Evolutionary conservation across 1,140 invertebrate species (phyloP), one percentile per base, ranked within the genome.

Genomic region (Heliconius nattereri): DNA sequence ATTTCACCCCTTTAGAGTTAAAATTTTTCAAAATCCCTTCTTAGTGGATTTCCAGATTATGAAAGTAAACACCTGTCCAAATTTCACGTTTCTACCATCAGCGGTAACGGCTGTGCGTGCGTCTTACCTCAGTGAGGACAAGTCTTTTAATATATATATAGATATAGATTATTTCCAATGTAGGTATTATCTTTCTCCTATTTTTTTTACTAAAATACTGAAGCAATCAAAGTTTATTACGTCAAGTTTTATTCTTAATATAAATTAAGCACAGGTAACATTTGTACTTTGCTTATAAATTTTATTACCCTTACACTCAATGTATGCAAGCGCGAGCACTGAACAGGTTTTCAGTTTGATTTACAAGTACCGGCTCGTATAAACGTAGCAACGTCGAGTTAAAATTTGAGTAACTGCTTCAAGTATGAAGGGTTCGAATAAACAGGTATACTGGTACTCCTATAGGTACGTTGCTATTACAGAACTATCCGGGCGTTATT

Each of bases 311-410:
- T 76, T 82, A 85, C 79, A 78, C 83, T 74, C 81, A 77, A 84
- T 83, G 76, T 81, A 85, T 80, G 83, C 85, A 83, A 83, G 83
- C 80, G 84, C 85, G 85, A 85, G 75, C 84, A 84, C 76, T 86
- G 85, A 85, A 87, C 78, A 84, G 80, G 81, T 80, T 82, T 85
- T 83, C 80, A 84, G 83, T 85, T 83, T 87, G 85, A 87, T 87
- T 87, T 84, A 87, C 83, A 85, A 87, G 86, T 85, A 81, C 78
- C 80, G 73, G 70, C 79, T 83, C 77, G 84, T 81, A 83, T 80
- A 78, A 85, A 83, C 81, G 81, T 83, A 84, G 82, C 81, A 83
- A 80, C 79, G 78, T 80, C 76, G 79, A 82, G 81, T 83, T 86
- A 79, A 79, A 85, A 83, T 86, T 86, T 85, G 78, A 82, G 76